phyloP scores from a whole-genome alignment of 2,113 vertebrate species.

The Gobio gobio region DNA sequence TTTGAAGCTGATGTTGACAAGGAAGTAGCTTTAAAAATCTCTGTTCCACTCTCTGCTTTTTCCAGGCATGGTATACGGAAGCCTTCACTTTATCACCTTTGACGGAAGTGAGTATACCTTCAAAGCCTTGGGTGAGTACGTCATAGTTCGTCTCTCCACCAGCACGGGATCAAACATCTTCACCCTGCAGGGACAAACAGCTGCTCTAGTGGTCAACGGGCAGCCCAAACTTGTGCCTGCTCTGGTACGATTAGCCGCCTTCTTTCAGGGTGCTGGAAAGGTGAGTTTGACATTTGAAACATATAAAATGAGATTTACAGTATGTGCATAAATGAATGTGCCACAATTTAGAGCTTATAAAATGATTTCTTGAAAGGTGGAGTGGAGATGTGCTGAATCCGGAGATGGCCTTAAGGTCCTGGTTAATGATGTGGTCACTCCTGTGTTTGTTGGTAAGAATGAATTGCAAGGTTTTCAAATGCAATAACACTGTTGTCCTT shows the following conservation, averaged over 20 bases:
- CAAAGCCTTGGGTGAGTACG: conserved; percentile 80
- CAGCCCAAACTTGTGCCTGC: conserved; percentile 67
- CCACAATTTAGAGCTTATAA: background rate
- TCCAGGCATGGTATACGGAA: conserved; percentile 78
- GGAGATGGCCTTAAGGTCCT: conserved; percentile 70
- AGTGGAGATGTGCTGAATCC: conserved; percentile 72
- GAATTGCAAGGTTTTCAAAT: background rate
- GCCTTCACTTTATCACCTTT: conserved; percentile 81
- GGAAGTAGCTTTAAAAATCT: background rate
- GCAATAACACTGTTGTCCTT: background rate
- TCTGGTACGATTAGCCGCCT: conserved; percentile 78
- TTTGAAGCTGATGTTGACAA: background rate
- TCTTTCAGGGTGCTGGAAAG: conserved; percentile 81
- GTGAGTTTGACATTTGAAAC: conserved; percentile 58
- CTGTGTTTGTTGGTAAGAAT: conserved; percentile 70
- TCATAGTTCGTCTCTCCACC: conserved; percentile 80
- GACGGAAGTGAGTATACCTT: conserved; percentile 79
- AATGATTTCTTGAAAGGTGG: conserved; percentile 71
- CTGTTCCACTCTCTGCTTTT: background rate
- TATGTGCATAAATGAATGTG: background rate
- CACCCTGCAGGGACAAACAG: conserved; percentile 81
- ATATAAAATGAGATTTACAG: background rate
- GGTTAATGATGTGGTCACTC: conserved; percentile 71
- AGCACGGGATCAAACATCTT: conserved; percentile 79
- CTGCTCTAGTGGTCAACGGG: conserved; percentile 60